A percentile compares a stretch with the other conserved stretches of the same genome.
Conservation (phyloP, 2,888 invertebrate genomes). For the Meghimatium bilineatum region DNA sequence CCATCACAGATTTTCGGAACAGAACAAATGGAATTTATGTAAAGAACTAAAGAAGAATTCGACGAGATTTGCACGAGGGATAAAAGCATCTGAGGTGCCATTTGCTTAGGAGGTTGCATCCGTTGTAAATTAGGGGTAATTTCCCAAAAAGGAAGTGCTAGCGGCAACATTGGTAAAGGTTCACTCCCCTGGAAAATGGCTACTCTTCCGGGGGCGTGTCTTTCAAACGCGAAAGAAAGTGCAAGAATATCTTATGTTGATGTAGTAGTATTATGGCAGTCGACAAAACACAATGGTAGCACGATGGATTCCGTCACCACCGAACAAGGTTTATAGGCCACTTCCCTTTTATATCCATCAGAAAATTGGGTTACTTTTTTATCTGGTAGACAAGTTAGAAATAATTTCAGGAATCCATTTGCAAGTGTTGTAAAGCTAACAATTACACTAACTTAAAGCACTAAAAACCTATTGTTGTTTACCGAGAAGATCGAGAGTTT, state of each 20-base stretch:
- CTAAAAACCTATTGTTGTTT: no score
- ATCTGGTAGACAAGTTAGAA: no score
- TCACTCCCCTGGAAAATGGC: slow-evolving; percentile 28
- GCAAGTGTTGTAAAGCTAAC: no score
- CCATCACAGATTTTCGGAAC: not conserved
- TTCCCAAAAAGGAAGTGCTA: slow-evolving; percentile 22
- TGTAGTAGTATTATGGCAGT: no score
- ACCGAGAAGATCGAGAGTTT: no score
- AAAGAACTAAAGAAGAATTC: slow-evolving; percentile 5
- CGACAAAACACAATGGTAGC: no score
- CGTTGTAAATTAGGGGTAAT: slow-evolving; percentile 27
- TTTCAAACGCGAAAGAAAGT: not conserved
- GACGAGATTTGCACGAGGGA: not conserved
- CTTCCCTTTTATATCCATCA: no score
- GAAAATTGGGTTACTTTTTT: no score
- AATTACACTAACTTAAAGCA: no score
- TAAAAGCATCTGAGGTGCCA: slow-evolving; percentile 28
- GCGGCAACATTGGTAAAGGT: slow-evolving; percentile 22
- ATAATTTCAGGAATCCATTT: no score
- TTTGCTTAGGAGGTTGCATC: slow-evolving; percentile 14
- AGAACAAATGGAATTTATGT: slow-evolving; percentile 13
- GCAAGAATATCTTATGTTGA: not conserved
- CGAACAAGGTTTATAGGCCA: no score
- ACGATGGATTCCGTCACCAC: no score
- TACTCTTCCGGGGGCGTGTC: not conserved